Evolutionary conservation across 1,140 invertebrate species (phyloP).

Genomic region (Oncopodura yosiiana): DNA sequence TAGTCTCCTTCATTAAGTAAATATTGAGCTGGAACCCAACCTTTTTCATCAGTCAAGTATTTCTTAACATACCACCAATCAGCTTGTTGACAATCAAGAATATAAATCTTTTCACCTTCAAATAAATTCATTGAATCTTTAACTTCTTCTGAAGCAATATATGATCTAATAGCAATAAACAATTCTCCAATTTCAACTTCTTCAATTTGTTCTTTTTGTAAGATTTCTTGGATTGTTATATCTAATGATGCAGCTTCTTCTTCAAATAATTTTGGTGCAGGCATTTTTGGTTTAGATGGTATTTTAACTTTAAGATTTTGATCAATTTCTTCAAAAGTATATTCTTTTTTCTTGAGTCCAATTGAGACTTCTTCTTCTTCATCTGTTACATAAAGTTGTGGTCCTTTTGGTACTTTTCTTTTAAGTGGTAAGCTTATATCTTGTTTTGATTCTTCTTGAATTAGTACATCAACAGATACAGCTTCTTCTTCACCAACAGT

Average conservation of each 20-base stretch:
- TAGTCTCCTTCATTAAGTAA: constrained; percentile 72
- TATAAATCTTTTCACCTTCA: constrained; percentile 78
- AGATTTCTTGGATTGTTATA: constrained; percentile 1
- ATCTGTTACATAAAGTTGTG: constrained; percentile 27
- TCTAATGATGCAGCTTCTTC: constrained; percentile 16
- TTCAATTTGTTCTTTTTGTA: not conserved
- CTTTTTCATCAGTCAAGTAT: constrained; percentile 76
- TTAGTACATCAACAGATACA: constrained; percentile 2
- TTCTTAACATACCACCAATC: constrained; percentile 91
- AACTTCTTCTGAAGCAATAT: constrained; percentile 74
- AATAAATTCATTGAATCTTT: constrained; percentile 78
- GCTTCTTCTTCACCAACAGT: constrained; percentile 35
- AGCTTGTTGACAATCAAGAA: constrained; percentile 66
- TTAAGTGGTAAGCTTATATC: constrained; percentile 34
- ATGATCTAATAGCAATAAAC: constrained; percentile 73
- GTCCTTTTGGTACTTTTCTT: constrained; percentile 29
- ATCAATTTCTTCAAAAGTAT: constrained; percentile 31
- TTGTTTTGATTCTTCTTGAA: constrained; percentile 25
- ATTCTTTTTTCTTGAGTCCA: constrained; percentile 29
- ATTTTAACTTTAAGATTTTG: constrained; percentile 30
- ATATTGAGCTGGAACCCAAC: constrained; percentile 82
- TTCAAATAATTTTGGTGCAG: constrained; percentile 27
- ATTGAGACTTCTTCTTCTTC: constrained; percentile 32
- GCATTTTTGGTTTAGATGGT: constrained; percentile 24
- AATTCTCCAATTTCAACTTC: too few species aligned